Evolutionary conservation across 2,797 vertebrate genomes (phyloP).

Genomic region (Ciconia nigra): DNA sequence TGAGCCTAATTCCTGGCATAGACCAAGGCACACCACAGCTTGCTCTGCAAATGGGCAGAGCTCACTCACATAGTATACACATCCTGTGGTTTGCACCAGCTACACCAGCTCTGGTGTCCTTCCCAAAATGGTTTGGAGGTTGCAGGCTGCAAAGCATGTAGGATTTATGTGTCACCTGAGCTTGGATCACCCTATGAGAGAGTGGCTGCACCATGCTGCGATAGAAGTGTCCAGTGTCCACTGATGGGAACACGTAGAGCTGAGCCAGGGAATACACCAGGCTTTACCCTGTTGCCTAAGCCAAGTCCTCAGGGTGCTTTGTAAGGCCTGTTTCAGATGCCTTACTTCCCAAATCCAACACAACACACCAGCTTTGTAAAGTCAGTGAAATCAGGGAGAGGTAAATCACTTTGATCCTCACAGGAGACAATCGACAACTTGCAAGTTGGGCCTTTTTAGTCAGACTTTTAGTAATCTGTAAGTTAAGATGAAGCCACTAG

Average conservation of each 20-base stretch:
- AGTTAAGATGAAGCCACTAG: background rate
- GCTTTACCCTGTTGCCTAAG: background rate
- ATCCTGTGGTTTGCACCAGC: background rate
- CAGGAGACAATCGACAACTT: background rate
- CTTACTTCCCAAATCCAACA: background rate
- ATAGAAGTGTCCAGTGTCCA: background rate
- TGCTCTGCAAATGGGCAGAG: background rate
- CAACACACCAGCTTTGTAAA: rapidly evolving
- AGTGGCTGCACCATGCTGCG: background rate
- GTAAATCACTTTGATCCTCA: background rate
- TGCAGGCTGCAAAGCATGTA: background rate
- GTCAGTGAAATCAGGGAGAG: background rate
- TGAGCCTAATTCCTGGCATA: background rate
- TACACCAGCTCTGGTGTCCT: background rate
- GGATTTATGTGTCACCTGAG: background rate
- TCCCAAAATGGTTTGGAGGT: background rate
- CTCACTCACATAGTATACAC: background rate
- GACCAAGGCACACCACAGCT: background rate
- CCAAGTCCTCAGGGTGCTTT: background rate
- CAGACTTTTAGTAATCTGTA: background rate
- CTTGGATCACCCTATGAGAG: background rate
- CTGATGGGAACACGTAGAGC: background rate
- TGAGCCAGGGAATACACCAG: background rate
- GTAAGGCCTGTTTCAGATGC: background rate
- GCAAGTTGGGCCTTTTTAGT: background rate